A percentile compares a stretch with the other conserved stretches of the same genome.
phyloP scores from a whole-genome alignment of 2,113 vertebrate species.

The Eretmochelys imbricata region DNA sequence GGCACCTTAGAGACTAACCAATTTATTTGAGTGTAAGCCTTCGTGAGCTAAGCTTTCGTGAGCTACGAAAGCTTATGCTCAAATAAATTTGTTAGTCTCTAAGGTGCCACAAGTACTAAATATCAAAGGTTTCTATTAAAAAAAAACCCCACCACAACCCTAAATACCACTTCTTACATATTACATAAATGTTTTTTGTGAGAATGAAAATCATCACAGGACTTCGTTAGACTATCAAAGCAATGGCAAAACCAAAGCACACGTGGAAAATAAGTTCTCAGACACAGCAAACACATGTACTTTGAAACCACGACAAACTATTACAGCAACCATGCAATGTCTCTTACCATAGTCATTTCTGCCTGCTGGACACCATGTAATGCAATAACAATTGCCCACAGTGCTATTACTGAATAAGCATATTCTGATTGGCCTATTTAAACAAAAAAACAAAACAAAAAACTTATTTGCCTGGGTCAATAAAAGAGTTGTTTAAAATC shows the following conservation, averaged over 20 bases:
- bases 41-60: no score
- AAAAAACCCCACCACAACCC: background rate
- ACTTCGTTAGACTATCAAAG: conserved; percentile 10
- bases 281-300: background rate
- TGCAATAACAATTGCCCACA: conserved; percentile 36
- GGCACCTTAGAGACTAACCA: no score
- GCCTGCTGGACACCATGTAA: background rate
- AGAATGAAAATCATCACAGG: conserved; percentile 47
- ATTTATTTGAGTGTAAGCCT: no score
- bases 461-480: background rate
- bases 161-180: background rate
- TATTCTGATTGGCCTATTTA: background rate
- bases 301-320: background rate
- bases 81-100: no score
- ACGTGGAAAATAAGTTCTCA: background rate
- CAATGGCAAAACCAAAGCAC: conserved; percentile 1
- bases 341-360: conserved; percentile 23
- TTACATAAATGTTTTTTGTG: conserved; percentile 1
- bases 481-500: conserved; percentile 51
- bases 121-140: background rate
- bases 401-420: conserved; percentile 28
- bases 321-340: conserved; percentile 30
- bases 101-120: background rate
- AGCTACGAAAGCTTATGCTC: no score
- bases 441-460: background rate